Evolutionary conservation across 2,113 vertebrate species (phyloP), one percentile per base, ranked within the genome.

Genomic region (Rostratula benghalensis): DNA sequence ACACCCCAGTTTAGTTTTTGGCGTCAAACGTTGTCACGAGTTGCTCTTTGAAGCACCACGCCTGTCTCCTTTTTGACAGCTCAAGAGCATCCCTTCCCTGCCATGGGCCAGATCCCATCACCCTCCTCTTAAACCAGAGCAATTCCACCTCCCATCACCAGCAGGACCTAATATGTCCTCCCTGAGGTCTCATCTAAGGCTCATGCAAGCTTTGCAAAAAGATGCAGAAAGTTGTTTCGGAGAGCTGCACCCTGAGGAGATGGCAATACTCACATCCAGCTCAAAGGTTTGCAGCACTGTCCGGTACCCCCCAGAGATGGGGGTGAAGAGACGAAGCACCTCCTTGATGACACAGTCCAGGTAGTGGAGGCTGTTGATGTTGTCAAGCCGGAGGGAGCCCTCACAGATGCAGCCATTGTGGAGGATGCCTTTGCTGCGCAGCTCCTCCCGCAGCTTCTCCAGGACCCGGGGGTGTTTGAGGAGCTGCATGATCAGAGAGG

Each of bases 261-360:
- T 1, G n/a, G 11, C 17, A 24, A 24, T 53, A 98, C 99, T 99
- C 97, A 99, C 99, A 0, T 99, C 99, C 2, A 99, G 98, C 96
- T 99, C 99, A 0, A 99, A 99, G 92, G 99, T 99, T 98, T 99
- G 99, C 97, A 99, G 98, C 90, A 99, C 99, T 0, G 99, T 99
- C 24, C 99, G 97, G 97, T 99, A 99, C 11, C 99, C 99, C 0
- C 99, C 99, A 0, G 99, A 99, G 50, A 99, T 98, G 8, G 99
- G 99, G 0, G 99, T 99, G 94, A 98, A 99, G 68, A 99, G 99
- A 37, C 99, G 98, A 87, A 99, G 98, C 46, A 99, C 99, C 97
- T 99, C 99, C 97, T 99, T 99, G 98, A 99, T 99, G 97, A 99
- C 99, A 0, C 99, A 99, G 98, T 99, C 99, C 97, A 99, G 98